Evolutionary conservation across 2,113 vertebrate species (phyloP), one percentile per base, ranked within the genome.

Genomic region (Eolophus roseicapilla): DNA sequence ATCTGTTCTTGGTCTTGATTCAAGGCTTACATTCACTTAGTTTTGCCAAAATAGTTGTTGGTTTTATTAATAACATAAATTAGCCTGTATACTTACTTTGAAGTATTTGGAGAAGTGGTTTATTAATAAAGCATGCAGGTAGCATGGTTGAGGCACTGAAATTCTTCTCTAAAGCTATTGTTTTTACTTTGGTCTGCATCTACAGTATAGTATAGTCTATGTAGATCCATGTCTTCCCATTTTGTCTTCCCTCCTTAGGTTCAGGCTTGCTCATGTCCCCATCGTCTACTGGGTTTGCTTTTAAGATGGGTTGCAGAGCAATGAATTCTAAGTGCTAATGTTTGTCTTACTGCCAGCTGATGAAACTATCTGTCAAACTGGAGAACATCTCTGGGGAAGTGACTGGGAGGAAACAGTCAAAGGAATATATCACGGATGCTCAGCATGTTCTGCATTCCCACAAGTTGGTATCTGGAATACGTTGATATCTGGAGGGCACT

Each of bases 121-220:
- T 73, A 5, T 37, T 35, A 62, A 69, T 37, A 41, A 37, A 91
- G 10, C 11, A 5, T 37, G 20, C 12, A 44, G 84, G 37, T 43
- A 52, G 41, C 67, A 28, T 12, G 11, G 9, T 35, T 49, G 9
- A 71, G 49, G 19, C n/a, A 23, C 57, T 47, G 24, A 57, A 65
- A 13, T 57, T 86, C 9, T 73, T 77, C 29, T 70, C 10, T 25
- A 33, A 35, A 57, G 43, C 10, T 74, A 3, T 17, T 60, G 0
- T 3, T 52, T 37, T 73, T 39, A 11, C 15, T 47, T 52, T 41
- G 9, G 28, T 19, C 4, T 17, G 0, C 8, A 3, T 47, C 43
- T 64, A 1, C 0, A 3, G 3, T 37, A 0, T 5, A 24, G 14
- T 12, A 3, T 3, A 18, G 31, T 44, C 27, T 33, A 14, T 59